A percentile compares a stretch with the other conserved stretches of the same genome.
These are phyloP conservation scores for Thryonomys swinderianus DNA, from an alignment of 2,113 vertebrate genomes.

Conservation along the genomic window DNA sequence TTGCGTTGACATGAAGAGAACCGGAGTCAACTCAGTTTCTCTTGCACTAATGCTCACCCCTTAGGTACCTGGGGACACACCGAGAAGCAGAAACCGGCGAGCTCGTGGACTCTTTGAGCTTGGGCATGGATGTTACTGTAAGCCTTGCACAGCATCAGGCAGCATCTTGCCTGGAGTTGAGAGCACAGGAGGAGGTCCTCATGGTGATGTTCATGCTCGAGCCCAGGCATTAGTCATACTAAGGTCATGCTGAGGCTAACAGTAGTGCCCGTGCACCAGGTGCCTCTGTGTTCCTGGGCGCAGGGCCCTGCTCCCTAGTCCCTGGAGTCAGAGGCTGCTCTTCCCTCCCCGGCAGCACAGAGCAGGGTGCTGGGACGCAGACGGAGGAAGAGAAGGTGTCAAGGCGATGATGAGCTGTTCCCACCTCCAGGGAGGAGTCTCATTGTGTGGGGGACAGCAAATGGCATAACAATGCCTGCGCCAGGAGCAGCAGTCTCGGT, in stretches of 20 bases:
- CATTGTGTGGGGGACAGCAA: neutral
- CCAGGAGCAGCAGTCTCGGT: neutral
- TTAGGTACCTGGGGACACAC: neutral
- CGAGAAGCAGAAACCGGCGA: neutral
- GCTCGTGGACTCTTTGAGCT: neutral
- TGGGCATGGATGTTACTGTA: neutral
- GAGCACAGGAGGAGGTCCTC: neutral
- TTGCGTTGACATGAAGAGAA: neutral
- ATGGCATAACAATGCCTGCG: neutral
- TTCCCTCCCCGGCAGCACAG: neutral
- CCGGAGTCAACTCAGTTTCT: neutral
- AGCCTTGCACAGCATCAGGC: neutral
- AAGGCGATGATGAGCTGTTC: neutral
- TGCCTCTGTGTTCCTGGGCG: neutral
- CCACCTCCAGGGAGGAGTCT: neutral
- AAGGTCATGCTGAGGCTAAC: neutral
- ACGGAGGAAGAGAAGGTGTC: neutral
- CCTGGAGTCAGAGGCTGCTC: neutral
- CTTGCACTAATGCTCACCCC: neutral
- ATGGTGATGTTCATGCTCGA: neutral
- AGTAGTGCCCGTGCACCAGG: accelerated
- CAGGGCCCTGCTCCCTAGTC: neutral
- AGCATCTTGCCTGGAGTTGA: neutral
- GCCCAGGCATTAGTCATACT: neutral
- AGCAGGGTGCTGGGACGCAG: neutral